Percentiles rank a stretch among this genome's conserved stretches.
Conservation (phyloP, 2,113 vertebrate species). For the Egretta garzetta region DNA sequence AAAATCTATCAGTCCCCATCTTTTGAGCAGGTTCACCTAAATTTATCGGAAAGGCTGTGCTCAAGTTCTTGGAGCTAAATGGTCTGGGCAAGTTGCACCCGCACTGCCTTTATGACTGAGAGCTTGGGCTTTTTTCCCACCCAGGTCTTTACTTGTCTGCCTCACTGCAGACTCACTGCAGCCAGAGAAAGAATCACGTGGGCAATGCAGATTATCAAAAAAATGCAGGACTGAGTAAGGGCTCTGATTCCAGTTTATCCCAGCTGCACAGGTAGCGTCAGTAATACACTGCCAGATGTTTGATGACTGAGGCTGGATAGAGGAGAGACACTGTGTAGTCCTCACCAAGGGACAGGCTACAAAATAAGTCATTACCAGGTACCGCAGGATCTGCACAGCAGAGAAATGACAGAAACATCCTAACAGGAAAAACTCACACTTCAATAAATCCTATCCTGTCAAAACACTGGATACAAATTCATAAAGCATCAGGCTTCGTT, state of each 20-base stretch:
- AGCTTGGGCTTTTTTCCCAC: not conserved
- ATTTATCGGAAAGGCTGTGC: fast-evolving
- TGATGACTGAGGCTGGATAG: not conserved
- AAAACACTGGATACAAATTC: not conserved
- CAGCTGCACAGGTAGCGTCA: not conserved
- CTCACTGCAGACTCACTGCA: not conserved
- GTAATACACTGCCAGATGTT: not conserved
- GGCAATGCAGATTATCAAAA: not conserved
- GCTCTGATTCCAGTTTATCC: not conserved
- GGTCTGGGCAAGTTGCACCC: not conserved
- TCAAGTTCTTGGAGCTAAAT: not conserved
- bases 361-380: not conserved
- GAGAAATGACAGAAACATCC: not conserved
- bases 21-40: not conserved
- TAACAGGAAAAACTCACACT: not conserved
- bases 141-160: not conserved
- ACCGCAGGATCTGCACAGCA: not conserved
- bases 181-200: not conserved
- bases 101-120: not conserved
- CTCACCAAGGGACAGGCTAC: not conserved
- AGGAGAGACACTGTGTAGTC: not conserved
- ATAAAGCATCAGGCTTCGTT: not conserved
- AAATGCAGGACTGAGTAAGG: not conserved
- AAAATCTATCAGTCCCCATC: not conserved
- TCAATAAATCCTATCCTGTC: not conserved